Base-by-base conservation (phyloP, 2,888 invertebrate genomes). In the Harpalus rufipes region DNA sequence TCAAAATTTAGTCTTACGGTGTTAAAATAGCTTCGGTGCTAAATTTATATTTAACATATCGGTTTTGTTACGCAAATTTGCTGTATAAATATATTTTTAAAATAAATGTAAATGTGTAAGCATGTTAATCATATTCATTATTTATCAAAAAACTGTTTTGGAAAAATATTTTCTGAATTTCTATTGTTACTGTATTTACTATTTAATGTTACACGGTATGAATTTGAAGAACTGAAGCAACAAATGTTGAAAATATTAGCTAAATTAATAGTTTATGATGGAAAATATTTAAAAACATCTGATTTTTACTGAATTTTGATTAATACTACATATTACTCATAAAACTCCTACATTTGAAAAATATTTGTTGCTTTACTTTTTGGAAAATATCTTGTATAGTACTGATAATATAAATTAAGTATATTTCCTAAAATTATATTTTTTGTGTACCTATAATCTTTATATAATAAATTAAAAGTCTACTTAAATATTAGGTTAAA, bases 381-480 rank as follows among this genome's bases (percentile, higher is more conserved):
- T 25, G 8, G 16, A 21, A 41, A 8, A 72, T 72, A 72, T 41
- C 39, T 12, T 63, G 18, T 63, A 72, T 32, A 76, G 76, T 56
- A 25, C 25, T 76, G 51, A 14, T 80, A 41, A 39, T 80, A 61
- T 80, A 61, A 63, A 18, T 41, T 32, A 79, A 79, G 32, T 59
- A 79, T 79, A 25, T 80, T 80, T 61, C 61, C 44, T 80, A 80
- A 58, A 44, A 61, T 68, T 80, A 80, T 80, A 80, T 80, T 80
- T 79, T 80, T 80, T 80, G 80, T 80, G 80, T 80, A 80, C 39
- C 61, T 80, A 8, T 80, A 80, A 80, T 63, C 80, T 80, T 80
- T 61, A 80, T 80, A 80, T 61, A 80, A 80, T 80, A 80, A 80
- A 80, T 80, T 21, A 63, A 63, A 63, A 63, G 21, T 63, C 21